Conservation (phyloP, 2,888 invertebrate species). For the Tricholauxania praeusta region DNA sequence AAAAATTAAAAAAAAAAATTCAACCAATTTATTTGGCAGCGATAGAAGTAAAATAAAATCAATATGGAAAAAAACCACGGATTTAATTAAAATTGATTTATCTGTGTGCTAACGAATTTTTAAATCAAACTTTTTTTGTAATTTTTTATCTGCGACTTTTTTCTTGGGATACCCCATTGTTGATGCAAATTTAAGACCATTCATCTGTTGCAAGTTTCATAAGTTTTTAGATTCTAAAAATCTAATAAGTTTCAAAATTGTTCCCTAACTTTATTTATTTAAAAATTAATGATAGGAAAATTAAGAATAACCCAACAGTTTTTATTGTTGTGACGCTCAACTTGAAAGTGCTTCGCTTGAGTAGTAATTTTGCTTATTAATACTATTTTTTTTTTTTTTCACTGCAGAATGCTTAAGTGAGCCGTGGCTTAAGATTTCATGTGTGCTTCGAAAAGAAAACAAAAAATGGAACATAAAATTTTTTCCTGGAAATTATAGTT, state of each 20-base stretch:
- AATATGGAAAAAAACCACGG: not conserved
- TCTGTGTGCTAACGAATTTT: not conserved
- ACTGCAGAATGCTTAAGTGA: no score
- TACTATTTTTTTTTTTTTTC: no score
- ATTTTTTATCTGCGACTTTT: not conserved
- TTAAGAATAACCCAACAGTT: no score
- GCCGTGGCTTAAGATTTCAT: no score
- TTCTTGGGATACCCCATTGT: not conserved
- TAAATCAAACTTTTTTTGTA: not conserved
- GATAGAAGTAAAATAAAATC: slow-evolving; percentile 5
- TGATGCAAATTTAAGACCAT: not conserved
- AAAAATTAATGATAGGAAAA: no score
- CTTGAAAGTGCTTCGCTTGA: no score
- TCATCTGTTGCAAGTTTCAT: slow-evolving; percentile 13
- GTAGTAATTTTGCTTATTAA: no score
- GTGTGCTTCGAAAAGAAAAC: not conserved
- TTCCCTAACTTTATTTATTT: no score
- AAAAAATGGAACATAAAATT: slow-evolving; percentile 3
- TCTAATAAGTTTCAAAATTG: no score
- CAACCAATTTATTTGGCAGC: slow-evolving; percentile 17
- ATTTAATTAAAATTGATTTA: not conserved
- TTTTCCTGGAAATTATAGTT: no score
- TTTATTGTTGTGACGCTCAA: no score
- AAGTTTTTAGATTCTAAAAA: not conserved
- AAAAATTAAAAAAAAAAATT: not conserved